Conservation (phyloP, 2,888 invertebrate species). For the Patella pellucida region DNA sequence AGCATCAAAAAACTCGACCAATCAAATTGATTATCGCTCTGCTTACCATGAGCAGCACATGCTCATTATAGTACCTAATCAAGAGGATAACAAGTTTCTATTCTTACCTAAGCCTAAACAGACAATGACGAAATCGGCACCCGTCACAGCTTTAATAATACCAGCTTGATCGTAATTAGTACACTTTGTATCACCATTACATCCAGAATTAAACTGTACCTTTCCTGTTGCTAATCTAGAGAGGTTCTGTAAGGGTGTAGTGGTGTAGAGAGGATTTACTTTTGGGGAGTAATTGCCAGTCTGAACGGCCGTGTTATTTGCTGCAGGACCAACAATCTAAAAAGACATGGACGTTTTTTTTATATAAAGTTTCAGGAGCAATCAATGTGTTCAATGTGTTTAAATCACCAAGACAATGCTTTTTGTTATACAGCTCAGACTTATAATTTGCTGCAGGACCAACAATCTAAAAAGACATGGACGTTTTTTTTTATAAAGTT, state of each 20-base stretch:
- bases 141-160: slow-evolving; percentile 41
- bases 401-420: too few relatives aligned
- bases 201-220: slow-evolving; percentile 45
- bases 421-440: too few relatives aligned
- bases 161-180: slow-evolving; percentile 40
- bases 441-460: slow-evolving; percentile 58
- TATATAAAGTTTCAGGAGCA: too few relatives aligned
- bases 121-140: slow-evolving; percentile 51
- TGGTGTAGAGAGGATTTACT: slow-evolving; percentile 42
- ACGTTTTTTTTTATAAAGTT: too few relatives aligned
- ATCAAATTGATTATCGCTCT: too few relatives aligned
- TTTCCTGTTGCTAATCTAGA: slow-evolving; percentile 36
- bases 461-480: slow-evolving; percentile 47
- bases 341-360: slow-evolving; percentile 9
- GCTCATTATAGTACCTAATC: too few relatives aligned
- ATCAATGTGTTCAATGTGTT: too few relatives aligned
- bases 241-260: slow-evolving; percentile 52
- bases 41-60: too few relatives aligned
- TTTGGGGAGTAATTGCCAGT: slow-evolving; percentile 59
- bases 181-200: slow-evolving; percentile 48
- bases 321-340: slow-evolving; percentile 64
- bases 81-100: too few relatives aligned
- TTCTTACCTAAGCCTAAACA: slow-evolving; percentile 57
- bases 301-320: slow-evolving; percentile 50
- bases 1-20: too few relatives aligned